Percentiles rank a stretch among this genome's conserved stretches.
phyloP scores from a whole-genome alignment of 2,888 invertebrate genomes.

The Himalopsyche tibetana region DNA sequence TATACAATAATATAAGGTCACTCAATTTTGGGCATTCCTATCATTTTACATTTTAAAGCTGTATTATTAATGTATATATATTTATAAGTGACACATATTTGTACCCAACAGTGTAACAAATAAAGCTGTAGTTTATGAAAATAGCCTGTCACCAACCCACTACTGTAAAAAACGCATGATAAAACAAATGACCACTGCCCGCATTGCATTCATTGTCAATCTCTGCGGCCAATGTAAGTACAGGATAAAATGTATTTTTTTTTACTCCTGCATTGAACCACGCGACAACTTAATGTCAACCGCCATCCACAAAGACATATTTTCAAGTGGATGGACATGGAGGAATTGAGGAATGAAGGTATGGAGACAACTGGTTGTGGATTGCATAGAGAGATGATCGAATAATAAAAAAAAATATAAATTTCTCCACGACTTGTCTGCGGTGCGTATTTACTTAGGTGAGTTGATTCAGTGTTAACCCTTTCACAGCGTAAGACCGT shows the following conservation, averaged over 20 bases:
- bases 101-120: too few species aligned
- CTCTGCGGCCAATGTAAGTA: neutral
- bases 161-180: too few species aligned
- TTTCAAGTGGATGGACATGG: slow-evolving; percentile 9
- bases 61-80: too few species aligned
- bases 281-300: slow-evolving; percentile 35
- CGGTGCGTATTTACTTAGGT: neutral
- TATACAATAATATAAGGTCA: too few species aligned
- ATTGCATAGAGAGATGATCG: neutral
- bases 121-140: too few species aligned
- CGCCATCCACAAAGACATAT: slow-evolving; percentile 32
- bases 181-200: neutral
- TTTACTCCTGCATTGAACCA: neutral
- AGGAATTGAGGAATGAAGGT: slow-evolving; percentile 29
- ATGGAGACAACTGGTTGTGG: slow-evolving; percentile 19
- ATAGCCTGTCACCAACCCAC: too few species aligned
- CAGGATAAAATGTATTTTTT: neutral
- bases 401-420: neutral
- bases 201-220: neutral
- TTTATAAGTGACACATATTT: too few species aligned
- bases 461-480: neutral
- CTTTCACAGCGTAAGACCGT: neutral
- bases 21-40: too few species aligned
- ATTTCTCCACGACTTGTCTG: neutral
- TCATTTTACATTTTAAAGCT: too few species aligned